Conservation (phyloP, 2,797 vertebrate species). For the Silurus aristotelis region DNA sequence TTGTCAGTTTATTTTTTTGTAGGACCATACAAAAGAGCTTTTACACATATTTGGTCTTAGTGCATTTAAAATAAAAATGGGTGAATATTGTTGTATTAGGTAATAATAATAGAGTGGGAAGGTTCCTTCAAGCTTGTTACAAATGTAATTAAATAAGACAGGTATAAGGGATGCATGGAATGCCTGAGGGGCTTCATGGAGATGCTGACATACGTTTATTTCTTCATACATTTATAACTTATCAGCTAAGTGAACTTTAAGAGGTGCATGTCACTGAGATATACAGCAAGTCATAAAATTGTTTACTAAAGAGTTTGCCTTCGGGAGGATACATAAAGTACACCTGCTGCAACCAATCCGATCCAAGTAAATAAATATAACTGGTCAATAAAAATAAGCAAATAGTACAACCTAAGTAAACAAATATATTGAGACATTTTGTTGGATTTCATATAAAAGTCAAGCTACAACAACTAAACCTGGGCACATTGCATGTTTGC, state of each 20-base stretch:
- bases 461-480: background rate
- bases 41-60: background rate
- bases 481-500: background rate
- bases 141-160: background rate
- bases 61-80: slow-evolving; percentile 6
- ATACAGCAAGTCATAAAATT: too few species aligned
- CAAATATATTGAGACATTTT: background rate
- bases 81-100: background rate
- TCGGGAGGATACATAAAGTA: too few species aligned
- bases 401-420: background rate
- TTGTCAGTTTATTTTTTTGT: background rate
- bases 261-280: too few species aligned
- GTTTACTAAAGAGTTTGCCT: too few species aligned
- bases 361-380: too few species aligned
- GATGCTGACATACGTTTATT: background rate
- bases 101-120: too few species aligned
- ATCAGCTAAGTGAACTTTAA: too few species aligned
- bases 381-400: background rate
- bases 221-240: too few species aligned
- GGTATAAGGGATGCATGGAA: too few species aligned
- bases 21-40: background rate
- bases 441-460: background rate
- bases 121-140: background rate
- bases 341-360: too few species aligned
- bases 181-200: background rate